Evolutionary conservation across 1,140 invertebrate species (phyloP).

Genomic region (Parapsyche elsis): DNA sequence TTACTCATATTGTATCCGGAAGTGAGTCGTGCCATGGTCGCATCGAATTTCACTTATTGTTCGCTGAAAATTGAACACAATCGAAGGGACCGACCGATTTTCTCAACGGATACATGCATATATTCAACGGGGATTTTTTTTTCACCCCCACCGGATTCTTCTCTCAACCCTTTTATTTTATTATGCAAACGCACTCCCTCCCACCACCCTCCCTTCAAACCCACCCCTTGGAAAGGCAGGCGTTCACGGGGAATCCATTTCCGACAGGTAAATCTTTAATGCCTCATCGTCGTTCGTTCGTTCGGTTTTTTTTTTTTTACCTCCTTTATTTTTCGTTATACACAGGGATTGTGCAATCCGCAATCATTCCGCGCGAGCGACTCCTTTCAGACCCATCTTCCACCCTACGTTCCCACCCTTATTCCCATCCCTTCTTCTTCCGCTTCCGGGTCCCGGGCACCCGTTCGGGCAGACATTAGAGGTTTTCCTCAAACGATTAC

Average conservation of each 20-base stretch:
- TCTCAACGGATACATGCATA: too few relatives aligned
- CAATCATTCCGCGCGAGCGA: constrained; percentile 39
- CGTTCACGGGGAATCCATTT: constrained; percentile 25
- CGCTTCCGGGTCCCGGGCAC: neutral
- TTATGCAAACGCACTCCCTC: constrained; percentile 23
- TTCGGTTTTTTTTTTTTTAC: constrained; percentile 10
- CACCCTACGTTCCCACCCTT: neutral
- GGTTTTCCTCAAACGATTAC: constrained; percentile 38
- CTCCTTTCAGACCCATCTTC: constrained; percentile 20
- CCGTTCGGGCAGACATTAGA: constrained; percentile 27
- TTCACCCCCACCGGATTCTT: too few relatives aligned
- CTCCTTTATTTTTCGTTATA: neutral
- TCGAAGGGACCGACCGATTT: too few relatives aligned
- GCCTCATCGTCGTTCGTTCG: constrained; percentile 18
- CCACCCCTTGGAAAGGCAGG: neutral
- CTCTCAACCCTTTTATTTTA: constrained; percentile 9
- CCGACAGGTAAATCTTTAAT: constrained; percentile 39
- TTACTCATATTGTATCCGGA: too few relatives aligned
- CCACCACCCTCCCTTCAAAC: neutral
- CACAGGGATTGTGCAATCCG: constrained; percentile 18
- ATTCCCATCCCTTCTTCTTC: neutral
- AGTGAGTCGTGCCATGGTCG: too few relatives aligned
- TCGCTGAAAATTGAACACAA: too few relatives aligned
- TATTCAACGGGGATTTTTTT: too few relatives aligned
- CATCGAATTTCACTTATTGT: too few relatives aligned